phyloP scores from a whole-genome alignment of 2,113 vertebrate species.

The Corynorhinus townsendii region DNA sequence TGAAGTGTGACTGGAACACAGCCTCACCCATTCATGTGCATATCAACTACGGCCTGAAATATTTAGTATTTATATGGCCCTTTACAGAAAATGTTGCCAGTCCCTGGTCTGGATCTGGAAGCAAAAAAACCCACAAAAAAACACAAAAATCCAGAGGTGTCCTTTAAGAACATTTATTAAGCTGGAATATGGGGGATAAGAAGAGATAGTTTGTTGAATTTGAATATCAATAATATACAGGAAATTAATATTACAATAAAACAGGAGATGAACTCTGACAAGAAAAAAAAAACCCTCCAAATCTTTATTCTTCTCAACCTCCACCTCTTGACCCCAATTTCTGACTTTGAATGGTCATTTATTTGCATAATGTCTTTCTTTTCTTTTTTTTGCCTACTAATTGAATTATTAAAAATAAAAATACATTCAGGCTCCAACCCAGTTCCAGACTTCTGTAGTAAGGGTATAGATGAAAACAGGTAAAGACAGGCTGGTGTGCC shows the following conservation, averaged over 20 bases:
- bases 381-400: not conserved
- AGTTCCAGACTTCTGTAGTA: not conserved
- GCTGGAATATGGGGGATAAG: not conserved
- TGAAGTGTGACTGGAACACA: not conserved
- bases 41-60: not conserved
- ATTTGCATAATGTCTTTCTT: constrained; percentile 42
- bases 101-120: not conserved
- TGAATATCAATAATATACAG: constrained; percentile 33
- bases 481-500: too few species aligned
- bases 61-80: not conserved
- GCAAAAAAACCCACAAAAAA: not conserved
- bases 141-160: not conserved
- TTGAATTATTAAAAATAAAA: constrained; percentile 38
- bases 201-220: not conserved
- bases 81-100: not conserved
- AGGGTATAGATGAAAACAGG: not conserved
- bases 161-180: not conserved
- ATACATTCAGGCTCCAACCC: not conserved
- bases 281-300: not conserved
- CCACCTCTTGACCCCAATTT: constrained; percentile 40
- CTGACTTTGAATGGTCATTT: not conserved
- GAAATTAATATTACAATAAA: constrained; percentile 41
- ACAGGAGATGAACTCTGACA: not conserved
- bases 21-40: not conserved
- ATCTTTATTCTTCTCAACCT: not conserved